Evolutionary conservation across 2,113 vertebrate genomes (phyloP).

Genomic region (Corythoichthys intestinalis): DNA sequence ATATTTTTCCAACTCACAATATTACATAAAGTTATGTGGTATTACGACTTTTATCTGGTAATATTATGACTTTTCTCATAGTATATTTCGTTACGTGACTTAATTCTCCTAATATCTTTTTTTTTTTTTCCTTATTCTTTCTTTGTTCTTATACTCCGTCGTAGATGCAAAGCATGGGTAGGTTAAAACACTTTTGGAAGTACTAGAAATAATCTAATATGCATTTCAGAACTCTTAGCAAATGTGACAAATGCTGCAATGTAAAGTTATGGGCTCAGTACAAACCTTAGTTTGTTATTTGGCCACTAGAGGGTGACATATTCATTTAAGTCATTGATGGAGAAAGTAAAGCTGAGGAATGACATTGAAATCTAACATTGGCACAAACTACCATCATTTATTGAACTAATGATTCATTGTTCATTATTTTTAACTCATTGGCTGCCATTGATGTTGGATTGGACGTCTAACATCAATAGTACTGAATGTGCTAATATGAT

Average conservation of each 20-base stretch:
- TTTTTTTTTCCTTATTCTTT: too few relatives aligned
- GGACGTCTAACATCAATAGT: too few relatives aligned
- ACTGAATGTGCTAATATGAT: not conserved
- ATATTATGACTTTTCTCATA: too few relatives aligned
- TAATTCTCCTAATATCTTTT: too few relatives aligned
- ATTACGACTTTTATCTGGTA: too few relatives aligned
- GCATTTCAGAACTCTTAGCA: constrained; percentile 14
- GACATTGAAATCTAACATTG: not conserved
- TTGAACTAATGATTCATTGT: too few relatives aligned
- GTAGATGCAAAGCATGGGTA: not conserved
- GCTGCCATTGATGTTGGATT: too few relatives aligned
- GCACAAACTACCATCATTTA: not conserved
- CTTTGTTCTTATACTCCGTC: too few relatives aligned
- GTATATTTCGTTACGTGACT: too few relatives aligned
- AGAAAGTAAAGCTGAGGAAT: not conserved
- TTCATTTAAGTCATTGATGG: not conserved
- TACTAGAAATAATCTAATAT: constrained; percentile 10
- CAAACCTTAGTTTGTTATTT: not conserved
- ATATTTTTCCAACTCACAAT: too few relatives aligned
- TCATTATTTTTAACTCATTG: too few relatives aligned
- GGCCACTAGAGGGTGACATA: not conserved
- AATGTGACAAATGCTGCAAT: constrained; percentile 37
- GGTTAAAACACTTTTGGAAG: not conserved
- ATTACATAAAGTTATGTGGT: too few relatives aligned
- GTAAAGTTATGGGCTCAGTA: constrained; percentile 8